Evolutionary conservation across 1,140 invertebrate genomes (phyloP).

Genomic region (Eufriesea mexicana): DNA sequence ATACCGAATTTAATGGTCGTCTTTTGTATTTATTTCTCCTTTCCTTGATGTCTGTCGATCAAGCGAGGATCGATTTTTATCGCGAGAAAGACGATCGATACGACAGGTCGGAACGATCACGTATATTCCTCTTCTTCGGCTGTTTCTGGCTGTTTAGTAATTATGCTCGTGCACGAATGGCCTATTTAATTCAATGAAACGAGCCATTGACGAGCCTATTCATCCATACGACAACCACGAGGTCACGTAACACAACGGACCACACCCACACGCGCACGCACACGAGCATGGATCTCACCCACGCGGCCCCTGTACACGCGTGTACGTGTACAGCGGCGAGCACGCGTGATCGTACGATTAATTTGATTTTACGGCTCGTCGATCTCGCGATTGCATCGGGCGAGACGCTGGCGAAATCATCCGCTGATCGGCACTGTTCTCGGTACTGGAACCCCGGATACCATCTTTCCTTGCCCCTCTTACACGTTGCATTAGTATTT

Average conservation of each 20-base stretch:
- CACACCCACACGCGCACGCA: conserved; percentile 66
- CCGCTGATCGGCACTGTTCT: too few species aligned
- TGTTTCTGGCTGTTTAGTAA: conserved; percentile 48
- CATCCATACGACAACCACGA: conserved; percentile 65
- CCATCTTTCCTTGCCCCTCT: too few species aligned
- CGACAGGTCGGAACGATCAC: too few species aligned
- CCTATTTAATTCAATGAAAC: conserved; percentile 77
- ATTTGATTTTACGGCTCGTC: conserved; percentile 49
- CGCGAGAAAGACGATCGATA: too few species aligned
- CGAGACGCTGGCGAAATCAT: conserved; percentile 11
- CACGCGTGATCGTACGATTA: conserved; percentile 46
- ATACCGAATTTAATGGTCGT: too few species aligned
- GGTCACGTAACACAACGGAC: conserved; percentile 71
- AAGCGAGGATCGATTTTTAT: too few species aligned
- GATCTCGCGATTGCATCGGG: not conserved
- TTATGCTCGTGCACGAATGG: conserved; percentile 65
- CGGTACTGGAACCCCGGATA: too few species aligned
- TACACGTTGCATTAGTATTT: too few species aligned
- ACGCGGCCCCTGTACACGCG: conserved; percentile 3
- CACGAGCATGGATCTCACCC: conserved; percentile 47
- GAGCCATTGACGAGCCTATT: conserved; percentile 76
- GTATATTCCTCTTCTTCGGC: not conserved
- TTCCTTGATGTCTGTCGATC: too few species aligned
- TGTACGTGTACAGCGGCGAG: not conserved
- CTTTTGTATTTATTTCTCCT: not conserved